These are phyloP conservation scores for Agrilus cyanescens DNA, from an alignment of 2,888 invertebrate species.

Conservation along the genomic window DNA sequence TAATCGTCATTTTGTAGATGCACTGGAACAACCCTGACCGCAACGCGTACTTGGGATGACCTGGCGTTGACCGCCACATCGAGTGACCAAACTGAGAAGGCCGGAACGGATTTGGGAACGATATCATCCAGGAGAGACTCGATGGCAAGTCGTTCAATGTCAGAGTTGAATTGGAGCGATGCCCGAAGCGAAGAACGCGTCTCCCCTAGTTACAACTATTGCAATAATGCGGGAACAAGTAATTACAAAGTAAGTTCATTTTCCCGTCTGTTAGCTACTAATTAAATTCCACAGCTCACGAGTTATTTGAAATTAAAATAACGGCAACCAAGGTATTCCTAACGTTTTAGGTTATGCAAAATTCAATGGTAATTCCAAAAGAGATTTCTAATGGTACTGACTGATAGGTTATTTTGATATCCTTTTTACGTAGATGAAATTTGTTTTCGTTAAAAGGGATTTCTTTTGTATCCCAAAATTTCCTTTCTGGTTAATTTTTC, in stretches of 20 bases:
- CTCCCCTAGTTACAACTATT: conserved; percentile 6
- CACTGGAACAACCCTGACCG: conserved; percentile 34
- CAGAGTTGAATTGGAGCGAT: conserved; percentile 23
- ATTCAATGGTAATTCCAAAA: too few relatives aligned
- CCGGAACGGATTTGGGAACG: conserved; percentile 6
- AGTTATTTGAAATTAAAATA: not conserved
- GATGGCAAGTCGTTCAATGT: conserved; percentile 25
- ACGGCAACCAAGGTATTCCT: too few relatives aligned
- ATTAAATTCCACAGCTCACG: not conserved
- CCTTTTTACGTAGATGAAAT: too few relatives aligned
- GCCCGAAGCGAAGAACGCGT: conserved; percentile 10
- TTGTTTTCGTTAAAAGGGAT: too few relatives aligned
- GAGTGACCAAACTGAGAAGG: conserved; percentile 4
- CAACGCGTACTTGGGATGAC: conserved; percentile 40
- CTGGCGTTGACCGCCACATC: conserved; percentile 16
- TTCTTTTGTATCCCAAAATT: too few relatives aligned
- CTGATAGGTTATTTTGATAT: too few relatives aligned
- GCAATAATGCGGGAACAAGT: not conserved
- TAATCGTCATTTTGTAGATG: conserved; percentile 14
- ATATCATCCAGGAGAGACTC: conserved; percentile 29
- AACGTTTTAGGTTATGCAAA: too few relatives aligned
- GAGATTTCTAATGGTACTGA: too few relatives aligned
- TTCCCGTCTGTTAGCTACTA: not conserved
- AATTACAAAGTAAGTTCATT: not conserved
- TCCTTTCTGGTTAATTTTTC: too few relatives aligned